Base-by-base conservation (phyloP, 2,797 vertebrate genomes). In the Aeoliscus strigatus region DNA sequence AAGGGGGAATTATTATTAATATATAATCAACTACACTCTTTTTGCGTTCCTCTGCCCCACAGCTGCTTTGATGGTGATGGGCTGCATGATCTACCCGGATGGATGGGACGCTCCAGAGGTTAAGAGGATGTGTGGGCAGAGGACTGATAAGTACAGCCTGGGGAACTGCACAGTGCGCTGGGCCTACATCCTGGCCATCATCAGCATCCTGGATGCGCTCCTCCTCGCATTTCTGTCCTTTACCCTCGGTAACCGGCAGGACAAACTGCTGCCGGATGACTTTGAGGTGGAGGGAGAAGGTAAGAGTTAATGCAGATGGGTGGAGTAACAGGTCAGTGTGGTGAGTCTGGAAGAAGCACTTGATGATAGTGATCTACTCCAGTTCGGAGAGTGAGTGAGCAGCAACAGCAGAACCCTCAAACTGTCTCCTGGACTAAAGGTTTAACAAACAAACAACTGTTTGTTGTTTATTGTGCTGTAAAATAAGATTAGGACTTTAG, bases 121-220 rank as follows among this genome's bases (percentile, higher is more conserved):
- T 70, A 91, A 82, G 70, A 80, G 92, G 10, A 89, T 98, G 93
- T 99, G 96, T 0, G 96, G 96, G 13, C 92, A 96, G 79, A 90
- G 91, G 41, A 93, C 95, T 0, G 96, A 94, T 76, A 99, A 99
- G 50, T 98, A 98, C 86, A 89, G 92, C 0, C 83, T 99, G 79
- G 96, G 96, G 0, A 92, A 93, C 74, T 99, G 96, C 83, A 96
- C 93, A 0, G 91, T 99, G 75, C 95, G 96, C 83, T 98, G 94
- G 94, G 96, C 96, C 0, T 99, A 96, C 86, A 96, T 99, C 88
- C 88, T 98, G 62, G 96, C 96, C 76, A 94, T 99, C 81, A 94
- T 99, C 52, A 93, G 92, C 80, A 98, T 98, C 79, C 89, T 95
- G 8, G 96, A 98, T 2, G 91, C 94, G 0, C 87, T 99, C 70